Evolutionary conservation across 1,140 invertebrate genomes (phyloP).

Genomic region (Ylistrum balloti): DNA sequence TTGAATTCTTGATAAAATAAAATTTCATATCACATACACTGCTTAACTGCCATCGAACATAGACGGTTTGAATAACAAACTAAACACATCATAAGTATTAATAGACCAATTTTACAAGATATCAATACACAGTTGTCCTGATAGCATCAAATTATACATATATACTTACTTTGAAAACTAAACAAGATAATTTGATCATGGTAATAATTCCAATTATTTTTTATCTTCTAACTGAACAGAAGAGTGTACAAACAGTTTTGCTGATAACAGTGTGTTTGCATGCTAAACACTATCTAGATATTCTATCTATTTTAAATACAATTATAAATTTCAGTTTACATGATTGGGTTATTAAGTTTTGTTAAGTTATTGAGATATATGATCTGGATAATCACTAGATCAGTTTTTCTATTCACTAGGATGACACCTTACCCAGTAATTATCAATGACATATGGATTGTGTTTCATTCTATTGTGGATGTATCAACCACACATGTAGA

Average conservation of each 20-base stretch:
- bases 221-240: not conserved
- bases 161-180: not conserved
- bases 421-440: no score
- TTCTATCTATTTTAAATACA: not conserved
- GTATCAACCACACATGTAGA: no score
- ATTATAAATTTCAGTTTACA: not conserved
- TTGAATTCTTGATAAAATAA: not conserved
- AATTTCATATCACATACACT: not conserved
- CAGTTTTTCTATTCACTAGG: no score
- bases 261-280: not conserved
- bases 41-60: not conserved
- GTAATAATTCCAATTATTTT: not conserved
- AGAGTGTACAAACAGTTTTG: not conserved
- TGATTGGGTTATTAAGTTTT: not conserved
- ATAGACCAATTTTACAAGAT: slow-evolving; percentile 11
- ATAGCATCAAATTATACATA: not conserved
- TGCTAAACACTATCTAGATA: not conserved
- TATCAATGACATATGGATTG: no score
- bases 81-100: not conserved
- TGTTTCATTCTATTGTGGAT: no score
- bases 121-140: not conserved
- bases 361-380: not conserved
- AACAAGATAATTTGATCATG: not conserved
- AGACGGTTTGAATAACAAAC: not conserved
- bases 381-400: not conserved